Evolutionary conservation across 1,140 invertebrate genomes (phyloP).

Genomic region (Zaprionus gabonicus): DNA sequence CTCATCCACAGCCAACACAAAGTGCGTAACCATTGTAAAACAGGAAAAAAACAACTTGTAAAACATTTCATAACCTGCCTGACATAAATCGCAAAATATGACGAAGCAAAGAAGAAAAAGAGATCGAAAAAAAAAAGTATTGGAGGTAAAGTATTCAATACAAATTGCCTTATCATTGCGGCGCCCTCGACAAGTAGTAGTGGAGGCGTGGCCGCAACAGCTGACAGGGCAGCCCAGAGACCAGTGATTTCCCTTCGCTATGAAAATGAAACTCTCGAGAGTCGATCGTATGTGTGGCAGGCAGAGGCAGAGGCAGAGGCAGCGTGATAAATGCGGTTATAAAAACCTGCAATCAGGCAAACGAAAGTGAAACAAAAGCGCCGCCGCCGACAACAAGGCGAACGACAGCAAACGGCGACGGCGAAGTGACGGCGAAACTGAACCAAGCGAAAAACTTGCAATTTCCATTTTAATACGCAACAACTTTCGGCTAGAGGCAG

Average conservation of each 20-base stretch:
- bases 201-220: slow-evolving; percentile 21
- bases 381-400: slow-evolving; percentile 49
- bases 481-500: slow-evolving; percentile 80
- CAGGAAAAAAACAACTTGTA: slow-evolving; percentile 68
- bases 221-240: slow-evolving; percentile 15
- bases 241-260: not conserved
- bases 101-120: slow-evolving; percentile 29
- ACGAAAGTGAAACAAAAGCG: slow-evolving; percentile 82
- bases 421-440: slow-evolving; percentile 25
- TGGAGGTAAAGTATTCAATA: slow-evolving; percentile 28
- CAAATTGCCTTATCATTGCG: slow-evolving; percentile 45
- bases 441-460: slow-evolving; percentile 73
- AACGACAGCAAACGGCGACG: slow-evolving; percentile 20
- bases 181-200: not conserved
- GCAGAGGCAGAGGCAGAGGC: slow-evolving; percentile 19
- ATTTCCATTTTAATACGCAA: slow-evolving; percentile 83
- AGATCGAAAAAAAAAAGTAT: not conserved
- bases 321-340: slow-evolving; percentile 77
- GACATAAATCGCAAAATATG: slow-evolving; percentile 56
- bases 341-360: slow-evolving; percentile 79
- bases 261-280: slow-evolving; percentile 42
- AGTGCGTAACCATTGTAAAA: slow-evolving; percentile 70
- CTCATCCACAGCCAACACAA: slow-evolving; percentile 21
- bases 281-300: slow-evolving; percentile 68
- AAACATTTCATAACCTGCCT: slow-evolving; percentile 72